Evolutionary conservation across 2,888 invertebrate genomes (phyloP).

Genomic region (Tetanocera ferruginea): DNA sequence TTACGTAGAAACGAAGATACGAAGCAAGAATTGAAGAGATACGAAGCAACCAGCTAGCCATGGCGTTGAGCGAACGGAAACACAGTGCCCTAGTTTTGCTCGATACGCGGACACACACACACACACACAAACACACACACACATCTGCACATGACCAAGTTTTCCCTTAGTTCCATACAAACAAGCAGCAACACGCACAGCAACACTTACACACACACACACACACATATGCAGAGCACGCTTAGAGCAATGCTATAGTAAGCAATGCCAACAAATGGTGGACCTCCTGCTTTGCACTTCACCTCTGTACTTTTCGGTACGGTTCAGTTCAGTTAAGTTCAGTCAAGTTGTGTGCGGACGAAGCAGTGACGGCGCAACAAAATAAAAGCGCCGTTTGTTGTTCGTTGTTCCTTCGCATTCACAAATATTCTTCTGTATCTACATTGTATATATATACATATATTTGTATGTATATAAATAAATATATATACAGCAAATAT

Average conservation of each 20-base stretch:
- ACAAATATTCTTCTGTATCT: slow-evolving; percentile 27
- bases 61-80: slow-evolving; percentile 57
- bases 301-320: background rate
- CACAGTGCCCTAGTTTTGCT: slow-evolving; percentile 68
- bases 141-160: slow-evolving; percentile 45
- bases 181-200: slow-evolving; percentile 33
- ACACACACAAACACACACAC: slow-evolving; percentile 41
- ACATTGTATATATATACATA: background rate
- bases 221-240: slow-evolving; percentile 19
- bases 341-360: slow-evolving; percentile 10
- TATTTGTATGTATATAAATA: slow-evolving; percentile 16
- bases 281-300: slow-evolving; percentile 12
- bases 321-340: slow-evolving; percentile 29
- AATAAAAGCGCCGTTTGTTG: background rate
- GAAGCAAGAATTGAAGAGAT: slow-evolving; percentile 40
- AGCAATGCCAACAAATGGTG: background rate
- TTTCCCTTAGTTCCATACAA: slow-evolving; percentile 37
- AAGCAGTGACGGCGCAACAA: background rate
- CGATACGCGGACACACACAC: slow-evolving; percentile 49
- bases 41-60: slow-evolving; percentile 47
- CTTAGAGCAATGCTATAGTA: background rate
- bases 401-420: background rate
- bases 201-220: slow-evolving; percentile 29
- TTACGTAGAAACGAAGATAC: background rate
- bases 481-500: background rate